A percentile compares a stretch with the other conserved stretches of the same genome.
Conservation (phyloP, 2,113 vertebrate species). For the Coracopsis vasa region DNA sequence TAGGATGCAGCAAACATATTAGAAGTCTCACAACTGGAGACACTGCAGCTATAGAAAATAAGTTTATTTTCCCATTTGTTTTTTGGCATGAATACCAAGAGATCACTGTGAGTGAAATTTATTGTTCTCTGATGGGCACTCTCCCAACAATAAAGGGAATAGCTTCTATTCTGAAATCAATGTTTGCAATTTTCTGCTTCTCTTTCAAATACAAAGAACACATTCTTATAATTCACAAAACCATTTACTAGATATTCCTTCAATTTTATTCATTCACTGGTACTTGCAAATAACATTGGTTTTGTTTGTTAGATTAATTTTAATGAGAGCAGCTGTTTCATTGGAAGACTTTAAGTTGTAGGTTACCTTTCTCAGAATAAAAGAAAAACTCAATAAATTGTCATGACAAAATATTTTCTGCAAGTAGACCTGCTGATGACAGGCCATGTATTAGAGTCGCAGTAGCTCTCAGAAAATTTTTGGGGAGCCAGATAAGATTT, state of each 20-base stretch:
- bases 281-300: not conserved
- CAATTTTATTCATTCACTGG: not conserved
- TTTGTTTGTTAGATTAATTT: slow-evolving; percentile 2
- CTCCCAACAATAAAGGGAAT: slow-evolving; percentile 6
- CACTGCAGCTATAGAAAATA: not conserved
- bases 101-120: not conserved
- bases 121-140: not conserved
- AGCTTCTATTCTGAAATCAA: slow-evolving; percentile 31
- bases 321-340: not conserved
- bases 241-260: slow-evolving; percentile 3
- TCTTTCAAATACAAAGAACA: slow-evolving; percentile 9
- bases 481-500: not conserved
- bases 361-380: not conserved
- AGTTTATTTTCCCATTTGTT: not conserved
- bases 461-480: not conserved
- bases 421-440: not conserved
- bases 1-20: not conserved
- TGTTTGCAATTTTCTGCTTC: slow-evolving; percentile 31
- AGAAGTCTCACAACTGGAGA: not conserved
- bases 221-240: slow-evolving; percentile 25
- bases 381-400: not conserved
- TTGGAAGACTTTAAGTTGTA: not conserved
- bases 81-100: not conserved
- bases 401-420: not conserved
- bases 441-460: not conserved